phyloP scores from a whole-genome alignment of 2,888 invertebrate genomes.

The Hipparchia sbordonii region DNA sequence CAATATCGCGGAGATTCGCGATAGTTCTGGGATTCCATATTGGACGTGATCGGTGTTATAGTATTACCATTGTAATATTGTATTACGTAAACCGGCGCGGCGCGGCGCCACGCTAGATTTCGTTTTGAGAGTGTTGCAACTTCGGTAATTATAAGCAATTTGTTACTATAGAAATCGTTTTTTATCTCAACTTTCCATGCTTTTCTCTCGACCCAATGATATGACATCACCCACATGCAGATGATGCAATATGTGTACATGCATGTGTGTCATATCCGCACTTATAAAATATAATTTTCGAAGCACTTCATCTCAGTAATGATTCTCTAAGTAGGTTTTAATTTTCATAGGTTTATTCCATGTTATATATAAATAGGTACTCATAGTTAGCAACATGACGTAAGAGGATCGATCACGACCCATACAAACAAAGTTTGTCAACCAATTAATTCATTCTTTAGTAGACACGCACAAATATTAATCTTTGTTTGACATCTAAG shows the following conservation, averaged over 20 bases:
- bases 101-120: slow-evolving; percentile 14
- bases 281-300: background rate
- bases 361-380: background rate
- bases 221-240: background rate
- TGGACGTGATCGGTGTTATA: slow-evolving; percentile 35
- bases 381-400: too few species aligned
- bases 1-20: slow-evolving; percentile 35
- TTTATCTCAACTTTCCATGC: background rate
- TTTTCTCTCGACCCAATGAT: background rate
- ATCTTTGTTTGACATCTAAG: too few species aligned
- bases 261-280: background rate
- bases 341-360: background rate
- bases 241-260: too few species aligned
- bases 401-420: too few species aligned
- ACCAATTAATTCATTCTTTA: too few species aligned
- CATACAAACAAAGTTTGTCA: too few species aligned
- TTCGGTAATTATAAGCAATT: background rate
- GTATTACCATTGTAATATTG: slow-evolving; percentile 14
- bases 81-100: slow-evolving; percentile 23
- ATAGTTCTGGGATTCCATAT: slow-evolving; percentile 33
- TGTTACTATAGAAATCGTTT: background rate
- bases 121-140: background rate
- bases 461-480: too few species aligned
- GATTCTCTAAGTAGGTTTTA: background rate
- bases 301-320: background rate